Evolutionary conservation across 2,797 vertebrate species (phyloP).

Genomic region (Sebastolobus alascanus): DNA sequence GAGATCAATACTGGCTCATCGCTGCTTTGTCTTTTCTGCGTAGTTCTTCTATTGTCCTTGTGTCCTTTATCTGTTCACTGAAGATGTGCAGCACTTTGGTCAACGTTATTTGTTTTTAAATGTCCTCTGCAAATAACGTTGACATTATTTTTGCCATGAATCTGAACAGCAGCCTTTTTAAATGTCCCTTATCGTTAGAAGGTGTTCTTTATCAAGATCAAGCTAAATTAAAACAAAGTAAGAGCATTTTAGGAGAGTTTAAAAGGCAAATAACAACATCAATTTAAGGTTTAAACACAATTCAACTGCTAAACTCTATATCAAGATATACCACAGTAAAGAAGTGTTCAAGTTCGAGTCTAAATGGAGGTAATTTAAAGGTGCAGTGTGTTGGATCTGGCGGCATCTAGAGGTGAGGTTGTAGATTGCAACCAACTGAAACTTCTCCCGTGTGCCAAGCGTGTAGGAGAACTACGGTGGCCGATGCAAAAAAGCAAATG

Average conservation of each 20-base stretch:
- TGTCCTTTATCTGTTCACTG: slow-evolving; percentile 5
- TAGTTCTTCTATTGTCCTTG: slow-evolving; percentile 25
- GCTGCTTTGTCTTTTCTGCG: slow-evolving; percentile 35
- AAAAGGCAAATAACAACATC: slow-evolving; percentile 10
- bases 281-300: background rate
- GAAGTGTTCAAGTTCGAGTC: background rate
- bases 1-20: slow-evolving; percentile 62
- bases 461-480: too few relatives aligned
- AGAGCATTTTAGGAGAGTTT: background rate
- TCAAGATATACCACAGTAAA: background rate
- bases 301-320: background rate
- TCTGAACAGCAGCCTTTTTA: slow-evolving; percentile 16
- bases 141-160: slow-evolving; percentile 4
- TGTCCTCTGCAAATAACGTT: slow-evolving; percentile 14
- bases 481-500: too few relatives aligned
- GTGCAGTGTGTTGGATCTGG: too few relatives aligned
- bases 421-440: too few relatives aligned
- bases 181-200: background rate
- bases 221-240: background rate
- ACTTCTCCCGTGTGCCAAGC: too few relatives aligned
- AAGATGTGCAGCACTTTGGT: slow-evolving; percentile 13
- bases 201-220: background rate
- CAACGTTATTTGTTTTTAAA: slow-evolving; percentile 18
- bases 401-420: too few relatives aligned
- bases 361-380: background rate